phyloP scores from a whole-genome alignment of 2,113 vertebrate species.

The Rutilus rutilus region DNA sequence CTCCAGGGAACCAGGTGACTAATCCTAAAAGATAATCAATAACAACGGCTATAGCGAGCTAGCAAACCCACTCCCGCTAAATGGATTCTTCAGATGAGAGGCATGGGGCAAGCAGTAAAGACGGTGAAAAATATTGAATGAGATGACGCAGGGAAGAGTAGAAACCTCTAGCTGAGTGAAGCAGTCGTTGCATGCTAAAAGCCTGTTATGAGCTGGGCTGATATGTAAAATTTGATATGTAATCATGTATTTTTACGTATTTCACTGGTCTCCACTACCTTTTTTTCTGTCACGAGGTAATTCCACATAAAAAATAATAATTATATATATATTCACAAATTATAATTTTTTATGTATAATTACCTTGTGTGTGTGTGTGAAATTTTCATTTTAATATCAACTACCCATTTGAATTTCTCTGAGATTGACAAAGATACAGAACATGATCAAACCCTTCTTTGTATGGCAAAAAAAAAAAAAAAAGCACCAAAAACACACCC shows the following conservation, averaged over 20 bases:
- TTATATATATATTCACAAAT: too few relatives aligned
- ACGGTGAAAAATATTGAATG: conserved; percentile 10
- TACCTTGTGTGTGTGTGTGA: too few relatives aligned
- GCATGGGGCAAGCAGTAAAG: conserved; percentile 20
- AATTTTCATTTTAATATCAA: too few relatives aligned
- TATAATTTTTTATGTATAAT: too few relatives aligned
- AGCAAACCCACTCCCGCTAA: conserved; percentile 9
- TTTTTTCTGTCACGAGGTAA: background rate
- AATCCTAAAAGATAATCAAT: conserved; percentile 50
- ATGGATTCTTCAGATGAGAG: conserved; percentile 21
- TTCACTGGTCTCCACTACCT: background rate
- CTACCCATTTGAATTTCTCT: background rate
- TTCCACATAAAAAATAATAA: too few relatives aligned
- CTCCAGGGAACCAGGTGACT: conserved; percentile 44
- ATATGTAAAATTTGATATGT: background rate
- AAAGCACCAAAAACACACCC: background rate
- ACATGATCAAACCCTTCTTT: background rate
- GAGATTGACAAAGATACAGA: background rate
- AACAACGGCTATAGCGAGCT: conserved; percentile 35
- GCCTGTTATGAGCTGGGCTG: background rate
- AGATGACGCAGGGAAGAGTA: conserved; percentile 4
- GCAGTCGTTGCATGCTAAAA: background rate
- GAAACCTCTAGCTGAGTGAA: conserved; percentile 4
- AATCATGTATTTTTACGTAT: background rate
- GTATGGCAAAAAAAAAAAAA: background rate